A percentile compares a stretch with the other conserved stretches of the same genome.
Evolutionary conservation across 2,888 invertebrate genomes (phyloP).

Genomic region (Protophormia terraenovae): DNA sequence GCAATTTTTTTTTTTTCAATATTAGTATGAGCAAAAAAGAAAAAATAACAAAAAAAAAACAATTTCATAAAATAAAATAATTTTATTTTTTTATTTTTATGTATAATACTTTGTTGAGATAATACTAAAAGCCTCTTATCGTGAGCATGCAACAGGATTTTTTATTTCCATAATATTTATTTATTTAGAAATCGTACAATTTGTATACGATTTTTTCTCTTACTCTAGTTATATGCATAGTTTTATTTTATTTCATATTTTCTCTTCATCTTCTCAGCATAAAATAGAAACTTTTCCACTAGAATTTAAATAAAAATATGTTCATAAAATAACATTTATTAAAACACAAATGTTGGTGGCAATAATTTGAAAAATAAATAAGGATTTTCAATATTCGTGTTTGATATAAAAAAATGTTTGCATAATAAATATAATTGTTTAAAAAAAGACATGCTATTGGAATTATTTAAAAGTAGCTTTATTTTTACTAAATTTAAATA

Average conservation of each 20-base stretch:
- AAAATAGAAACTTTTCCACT: not conserved
- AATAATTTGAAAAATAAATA: not conserved
- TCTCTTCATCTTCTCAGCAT: slow-evolving; percentile 1
- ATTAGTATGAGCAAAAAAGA: not conserved
- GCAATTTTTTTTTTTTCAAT: slow-evolving; percentile 24
- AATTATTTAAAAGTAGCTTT: not conserved
- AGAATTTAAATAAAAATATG: slow-evolving; percentile 9
- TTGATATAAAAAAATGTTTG: not conserved
- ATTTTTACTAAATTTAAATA: too few species aligned
- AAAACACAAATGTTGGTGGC: not conserved
- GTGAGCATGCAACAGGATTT: slow-evolving; percentile 54
- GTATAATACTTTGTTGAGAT: slow-evolving; percentile 51
- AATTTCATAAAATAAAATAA: slow-evolving; percentile 23
- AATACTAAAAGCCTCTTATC: slow-evolving; percentile 66
- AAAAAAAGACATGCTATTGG: not conserved
- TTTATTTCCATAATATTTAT: slow-evolving; percentile 51
- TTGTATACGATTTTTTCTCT: slow-evolving; percentile 34
- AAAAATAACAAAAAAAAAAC: not conserved
- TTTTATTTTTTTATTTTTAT: slow-evolving; percentile 47
- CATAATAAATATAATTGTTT: not conserved
- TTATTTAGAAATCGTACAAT: slow-evolving; percentile 55
- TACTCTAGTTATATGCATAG: not conserved
- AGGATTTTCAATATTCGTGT: not conserved
- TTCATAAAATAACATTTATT: not conserved
- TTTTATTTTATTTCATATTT: not conserved